phyloP scores from a whole-genome alignment of 2,888 invertebrate genomes.

The Cheilosia vulpina region DNA sequence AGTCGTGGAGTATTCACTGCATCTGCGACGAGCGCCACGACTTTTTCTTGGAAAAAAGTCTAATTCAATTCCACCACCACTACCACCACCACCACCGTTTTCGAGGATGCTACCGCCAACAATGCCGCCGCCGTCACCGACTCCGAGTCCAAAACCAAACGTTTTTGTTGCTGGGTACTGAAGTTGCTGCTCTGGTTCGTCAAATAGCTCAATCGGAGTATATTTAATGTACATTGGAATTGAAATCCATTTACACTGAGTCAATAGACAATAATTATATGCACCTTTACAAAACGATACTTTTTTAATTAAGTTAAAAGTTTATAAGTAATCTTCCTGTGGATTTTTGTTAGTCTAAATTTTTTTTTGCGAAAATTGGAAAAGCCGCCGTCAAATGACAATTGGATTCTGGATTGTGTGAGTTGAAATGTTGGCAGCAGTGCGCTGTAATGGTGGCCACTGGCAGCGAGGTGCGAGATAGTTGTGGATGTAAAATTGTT shows the following conservation, averaged over 20 bases:
- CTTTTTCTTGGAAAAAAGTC: slow-evolving; percentile 42
- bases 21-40: slow-evolving; percentile 52
- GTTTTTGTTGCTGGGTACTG: slow-evolving; percentile 49
- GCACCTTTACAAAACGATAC: background rate
- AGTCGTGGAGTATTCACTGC: slow-evolving; percentile 50
- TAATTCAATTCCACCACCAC: slow-evolving; percentile 24
- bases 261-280: slow-evolving; percentile 12
- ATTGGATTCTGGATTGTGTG: slow-evolving; percentile 29
- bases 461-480: slow-evolving; percentile 35
- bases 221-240: slow-evolving; percentile 73
- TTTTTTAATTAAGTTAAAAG: background rate
- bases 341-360: background rate
- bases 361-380: slow-evolving; percentile 53
- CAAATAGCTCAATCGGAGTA: slow-evolving; percentile 64
- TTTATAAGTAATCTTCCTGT: slow-evolving; percentile 4
- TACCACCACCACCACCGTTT: slow-evolving; percentile 12
- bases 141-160: slow-evolving; percentile 44
- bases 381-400: slow-evolving; percentile 74
- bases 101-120: slow-evolving; percentile 19
- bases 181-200: slow-evolving; percentile 66
- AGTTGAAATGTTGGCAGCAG: slow-evolving; percentile 31
- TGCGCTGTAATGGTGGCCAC: background rate
- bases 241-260: slow-evolving; percentile 66
- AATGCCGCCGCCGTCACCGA: slow-evolving; percentile 36
- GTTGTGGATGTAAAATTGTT: slow-evolving; percentile 4